Percentiles rank a stretch among this genome's conserved stretches.
Evolutionary conservation across 1,140 invertebrate species (phyloP).

Genomic region (Fopius arisanus): DNA sequence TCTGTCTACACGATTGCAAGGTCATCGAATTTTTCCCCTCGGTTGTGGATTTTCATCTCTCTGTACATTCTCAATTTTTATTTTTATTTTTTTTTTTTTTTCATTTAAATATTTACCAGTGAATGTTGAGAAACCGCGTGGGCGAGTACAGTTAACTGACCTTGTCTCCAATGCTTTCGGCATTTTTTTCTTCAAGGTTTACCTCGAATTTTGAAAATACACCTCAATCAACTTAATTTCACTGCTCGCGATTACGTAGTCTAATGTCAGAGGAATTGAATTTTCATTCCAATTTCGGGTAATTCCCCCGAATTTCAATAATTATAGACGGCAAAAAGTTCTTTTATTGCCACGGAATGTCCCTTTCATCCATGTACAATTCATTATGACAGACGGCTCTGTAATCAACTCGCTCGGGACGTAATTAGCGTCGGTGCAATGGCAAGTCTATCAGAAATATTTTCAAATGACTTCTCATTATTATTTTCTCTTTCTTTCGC

Average conservation of each 20-base stretch:
- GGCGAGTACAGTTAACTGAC: conserved; percentile 58
- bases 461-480: neutral
- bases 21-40: conserved; percentile 8
- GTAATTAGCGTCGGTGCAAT: neutral
- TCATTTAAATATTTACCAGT: neutral
- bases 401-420: neutral
- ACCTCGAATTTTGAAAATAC: too few relatives aligned
- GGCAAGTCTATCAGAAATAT: neutral
- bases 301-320: neutral
- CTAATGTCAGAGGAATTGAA: neutral
- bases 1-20: conserved; percentile 1
- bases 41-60: neutral
- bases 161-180: conserved; percentile 46
- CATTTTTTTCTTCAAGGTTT: neutral
- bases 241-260: too few relatives aligned
- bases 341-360: neutral
- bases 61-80: neutral
- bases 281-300: neutral
- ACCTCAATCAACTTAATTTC: too few relatives aligned
- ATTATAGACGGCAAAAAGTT: neutral
- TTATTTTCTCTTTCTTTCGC: neutral
- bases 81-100: neutral
- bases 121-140: neutral
- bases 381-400: neutral
- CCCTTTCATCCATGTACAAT: neutral